A percentile compares a stretch with the other conserved stretches of the same genome.
Evolutionary conservation across 1,140 invertebrate species (phyloP).

Genomic region (Harpegnathos saltator): DNA sequence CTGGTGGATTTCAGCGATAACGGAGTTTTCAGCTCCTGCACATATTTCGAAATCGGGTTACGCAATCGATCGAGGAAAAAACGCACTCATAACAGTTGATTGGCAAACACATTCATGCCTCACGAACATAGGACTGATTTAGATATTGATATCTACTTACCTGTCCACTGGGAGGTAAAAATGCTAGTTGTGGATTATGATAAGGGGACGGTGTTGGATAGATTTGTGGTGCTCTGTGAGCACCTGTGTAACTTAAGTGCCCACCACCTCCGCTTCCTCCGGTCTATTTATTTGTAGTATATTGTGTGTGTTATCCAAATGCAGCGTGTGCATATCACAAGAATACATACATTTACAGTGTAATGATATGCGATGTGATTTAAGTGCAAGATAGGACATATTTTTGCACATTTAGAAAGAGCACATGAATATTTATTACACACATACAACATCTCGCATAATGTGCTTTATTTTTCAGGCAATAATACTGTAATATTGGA

Average conservation of each 20-base stretch:
- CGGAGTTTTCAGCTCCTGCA: conserved; percentile 85
- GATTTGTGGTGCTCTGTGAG: conserved; percentile 85
- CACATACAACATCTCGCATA: no score
- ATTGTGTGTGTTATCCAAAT: conserved; percentile 79
- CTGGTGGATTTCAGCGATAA: conserved; percentile 85
- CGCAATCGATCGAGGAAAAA: conserved; percentile 8
- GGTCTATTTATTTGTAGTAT: conserved; percentile 77
- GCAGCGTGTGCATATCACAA: conserved; percentile 81
- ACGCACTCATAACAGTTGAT: not conserved
- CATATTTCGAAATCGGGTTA: conserved; percentile 64
- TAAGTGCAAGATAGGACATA: conserved; percentile 13
- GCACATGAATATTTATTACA: conserved; percentile 2
- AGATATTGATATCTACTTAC: conserved; percentile 73
- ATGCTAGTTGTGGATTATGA: conserved; percentile 85
- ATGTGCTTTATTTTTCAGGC: no score
- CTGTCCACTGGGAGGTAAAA: conserved; percentile 84
- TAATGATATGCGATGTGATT: conserved; percentile 6
- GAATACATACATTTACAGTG: conserved; percentile 55
- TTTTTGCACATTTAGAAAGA: not conserved
- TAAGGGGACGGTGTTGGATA: conserved; percentile 85
- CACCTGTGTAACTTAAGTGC: conserved; percentile 84
- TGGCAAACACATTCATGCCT: conserved; percentile 24
- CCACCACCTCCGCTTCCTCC: conserved; percentile 81
- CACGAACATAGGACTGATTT: not conserved
- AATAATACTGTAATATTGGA: no score